Percentiles rank a stretch among this genome's conserved stretches.
These are phyloP conservation scores for Atherinomorus stipes DNA, from an alignment of 2,113 vertebrate genomes.

Conservation along the genomic window DNA sequence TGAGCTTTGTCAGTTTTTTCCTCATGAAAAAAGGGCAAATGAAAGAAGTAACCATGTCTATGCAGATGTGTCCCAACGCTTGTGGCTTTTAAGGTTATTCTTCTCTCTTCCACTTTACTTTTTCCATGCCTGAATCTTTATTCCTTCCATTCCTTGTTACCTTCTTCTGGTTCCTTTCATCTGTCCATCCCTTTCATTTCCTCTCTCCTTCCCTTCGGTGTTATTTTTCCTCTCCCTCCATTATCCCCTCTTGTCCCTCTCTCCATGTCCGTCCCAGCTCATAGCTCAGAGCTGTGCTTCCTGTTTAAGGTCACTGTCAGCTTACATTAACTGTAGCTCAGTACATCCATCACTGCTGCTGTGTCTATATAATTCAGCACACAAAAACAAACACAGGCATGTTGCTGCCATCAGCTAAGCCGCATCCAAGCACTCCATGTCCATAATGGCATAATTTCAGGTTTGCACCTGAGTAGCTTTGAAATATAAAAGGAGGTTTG, in stretches of 20 bases:
- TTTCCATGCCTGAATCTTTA: neutral
- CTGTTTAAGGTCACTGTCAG: conserved; percentile 61
- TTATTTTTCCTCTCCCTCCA: neutral
- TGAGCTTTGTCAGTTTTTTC: neutral
- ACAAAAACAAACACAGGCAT: conserved; percentile 16
- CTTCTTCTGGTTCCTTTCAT: neutral
- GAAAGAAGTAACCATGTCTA: neutral
- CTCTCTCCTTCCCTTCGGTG: neutral
- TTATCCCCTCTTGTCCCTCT: conserved; percentile 22
- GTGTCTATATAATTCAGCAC: conserved; percentile 3
- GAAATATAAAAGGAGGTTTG: neutral
- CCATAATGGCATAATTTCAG: conserved; percentile 1
- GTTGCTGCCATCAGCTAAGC: conserved; percentile 8
- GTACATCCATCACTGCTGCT: conserved; percentile 47
- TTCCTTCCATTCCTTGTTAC: neutral
- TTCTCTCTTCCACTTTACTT: neutral
- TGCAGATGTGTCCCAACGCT: neutral
- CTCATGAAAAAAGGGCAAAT: neutral
- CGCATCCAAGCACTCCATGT: conserved; percentile 10
- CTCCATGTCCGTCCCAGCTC: conserved; percentile 23
- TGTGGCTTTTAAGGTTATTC: neutral
- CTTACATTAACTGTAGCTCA: conserved; percentile 50
- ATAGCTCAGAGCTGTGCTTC: conserved; percentile 46
- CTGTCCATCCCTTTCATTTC: neutral
- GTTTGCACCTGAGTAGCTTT: neutral